Base-by-base conservation (phyloP, 2,888 invertebrate genomes). In the Drosophila sordidula region DNA sequence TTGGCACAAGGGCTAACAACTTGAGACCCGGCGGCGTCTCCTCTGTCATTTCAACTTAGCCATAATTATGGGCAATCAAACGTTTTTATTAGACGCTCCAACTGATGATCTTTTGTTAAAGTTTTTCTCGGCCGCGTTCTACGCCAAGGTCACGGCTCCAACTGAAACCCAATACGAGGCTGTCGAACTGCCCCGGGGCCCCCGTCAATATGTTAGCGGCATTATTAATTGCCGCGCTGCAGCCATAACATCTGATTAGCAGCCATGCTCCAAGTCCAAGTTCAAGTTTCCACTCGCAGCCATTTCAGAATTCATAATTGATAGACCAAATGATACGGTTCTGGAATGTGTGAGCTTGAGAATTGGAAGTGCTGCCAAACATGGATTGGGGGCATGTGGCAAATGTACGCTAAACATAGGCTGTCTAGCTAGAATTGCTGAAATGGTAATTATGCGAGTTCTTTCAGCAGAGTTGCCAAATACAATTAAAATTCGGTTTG, bases 51-150 rank as follows among this genome's bases (percentile, higher is more conserved):
- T 65, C 22, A 56, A 55, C 61, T 69, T 64, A 36, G 44, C 67
- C 71, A 75, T 83, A 83, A 87, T 84, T 87, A 87, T 70, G 71
- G 70, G 74, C 70, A 86, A 83, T 86, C 80, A 76, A 83, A 83
- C 57, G 65, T 70, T 83, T 73, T 80, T 80, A 80, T 80, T 82
- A 78, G 83, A 42, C 72, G 75, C 86, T 61, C 50, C 56, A 72
- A 69, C 81, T 82, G 82, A 82, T 75, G 86, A 82, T 82, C 66
- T 80, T 75, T 70, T 63, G 46, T 62, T 65, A 9, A 45, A 16
- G 26, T 56, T 29, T 29, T 29, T 29, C 29, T 29, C 9, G 2
- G 29, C 25, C 12, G 9, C 46, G 38, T 16, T 68, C 45, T 45
- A 6, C 49, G 54, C 16, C 71, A 75, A 75, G 75, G 75, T 75